Base-by-base conservation (phyloP, 2,797 vertebrate genomes). In the Triplophysa bombifrons region DNA sequence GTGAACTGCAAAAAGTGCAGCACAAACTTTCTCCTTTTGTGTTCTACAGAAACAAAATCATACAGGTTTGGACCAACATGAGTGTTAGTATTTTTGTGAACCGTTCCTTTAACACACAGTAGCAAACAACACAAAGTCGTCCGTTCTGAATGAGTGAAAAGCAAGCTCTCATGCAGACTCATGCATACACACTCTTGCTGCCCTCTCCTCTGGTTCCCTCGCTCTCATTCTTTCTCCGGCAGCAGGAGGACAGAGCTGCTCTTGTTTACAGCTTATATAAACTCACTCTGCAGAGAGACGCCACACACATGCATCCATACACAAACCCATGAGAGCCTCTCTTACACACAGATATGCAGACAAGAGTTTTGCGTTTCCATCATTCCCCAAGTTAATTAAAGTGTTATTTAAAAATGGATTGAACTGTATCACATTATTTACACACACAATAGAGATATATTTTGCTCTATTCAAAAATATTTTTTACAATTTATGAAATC, bases 191-290 rank as follows among this genome's bases (percentile, higher is more conserved):
- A 67, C 51, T 73, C 51, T 71, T 14, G 75, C 65, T 71, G 44
- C 46, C 65, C 56, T 76, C 77, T 65, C 50, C 53, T 83, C 50
- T 56, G 66, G 30, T 70, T 61, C 70, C 65, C 71, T 78, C 22
- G 50, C 73, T 66, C 72, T 65, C 77, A 53, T 53, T 17, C 56
- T 84, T 75, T 76, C 72, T 80, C 81, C 75, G 77, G 76, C 73
- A 84, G 72, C 76, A 87, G 86, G 83, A 84, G 85, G 90, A 93
- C 92, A 93, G 92, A 93, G 91, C 86, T 76, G 86, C 89, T 86
- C 92, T 94, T 94, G 93, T 94, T 93, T 93, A 93, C 91, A 85
- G 81, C 89, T 92, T 92, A 91, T 90, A 92, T 91, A 92, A 92
- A 93, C 90, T 77, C 81, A 89, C 87, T 66, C 80, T 67, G 80